A percentile compares a stretch with the other conserved stretches of the same genome.
These are phyloP conservation scores for Leucoraja erinaceus DNA, from an alignment of 2,113 vertebrate species.

Conservation along the genomic window DNA sequence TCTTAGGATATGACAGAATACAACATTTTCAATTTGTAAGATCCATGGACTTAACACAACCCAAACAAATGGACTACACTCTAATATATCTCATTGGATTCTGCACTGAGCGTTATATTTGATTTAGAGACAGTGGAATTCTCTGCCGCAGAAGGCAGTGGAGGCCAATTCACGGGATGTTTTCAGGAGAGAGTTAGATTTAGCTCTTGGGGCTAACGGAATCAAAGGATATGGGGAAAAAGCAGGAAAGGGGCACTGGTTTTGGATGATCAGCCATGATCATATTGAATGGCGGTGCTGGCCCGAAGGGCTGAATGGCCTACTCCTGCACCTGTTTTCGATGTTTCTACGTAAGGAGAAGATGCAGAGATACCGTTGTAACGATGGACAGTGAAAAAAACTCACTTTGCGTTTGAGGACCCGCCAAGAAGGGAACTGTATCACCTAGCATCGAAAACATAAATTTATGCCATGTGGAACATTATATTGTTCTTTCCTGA, in stretches of 20 bases:
- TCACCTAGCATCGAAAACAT: neutral
- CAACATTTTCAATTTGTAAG: neutral
- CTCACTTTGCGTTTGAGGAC: neutral
- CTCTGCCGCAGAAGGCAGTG: no score
- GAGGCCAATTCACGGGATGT: no score
- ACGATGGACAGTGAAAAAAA: neutral
- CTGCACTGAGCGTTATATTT: neutral
- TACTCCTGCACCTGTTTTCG: no score
- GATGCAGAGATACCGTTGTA: neutral
- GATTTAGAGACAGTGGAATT: neutral
- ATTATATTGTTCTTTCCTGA: neutral
- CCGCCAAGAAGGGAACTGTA: neutral
- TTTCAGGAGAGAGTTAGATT: no score
- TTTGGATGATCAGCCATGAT: no score
- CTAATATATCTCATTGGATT: neutral
- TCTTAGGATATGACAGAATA: neutral
- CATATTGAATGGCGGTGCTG: no score
- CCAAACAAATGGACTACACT: neutral
- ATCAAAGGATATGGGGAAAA: no score
- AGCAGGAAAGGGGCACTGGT: no score
- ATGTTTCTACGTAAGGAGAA: neutral
- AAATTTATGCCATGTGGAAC: neutral
- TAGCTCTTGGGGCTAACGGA: no score
- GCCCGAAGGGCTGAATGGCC: no score
- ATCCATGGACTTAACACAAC: neutral